Evolutionary conservation across 2,113 vertebrate species (phyloP).

Genomic region (Sarotherodon lohbergeri): DNA sequence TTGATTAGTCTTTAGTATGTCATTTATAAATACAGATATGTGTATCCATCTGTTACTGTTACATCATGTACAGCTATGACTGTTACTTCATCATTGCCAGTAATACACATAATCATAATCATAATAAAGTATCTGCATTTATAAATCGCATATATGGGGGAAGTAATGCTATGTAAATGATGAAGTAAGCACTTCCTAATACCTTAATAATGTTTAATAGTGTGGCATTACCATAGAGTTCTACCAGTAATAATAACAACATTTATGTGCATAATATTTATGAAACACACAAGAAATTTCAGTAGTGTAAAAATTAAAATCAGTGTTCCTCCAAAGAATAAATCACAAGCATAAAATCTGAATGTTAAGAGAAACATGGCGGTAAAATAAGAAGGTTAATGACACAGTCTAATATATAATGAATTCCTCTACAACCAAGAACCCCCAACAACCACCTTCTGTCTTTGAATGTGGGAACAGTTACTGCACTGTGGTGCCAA

Average conservation of each 20-base stretch:
- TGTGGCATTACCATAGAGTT: neutral
- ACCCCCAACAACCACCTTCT: neutral
- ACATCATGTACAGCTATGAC: neutral
- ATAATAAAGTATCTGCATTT: neutral
- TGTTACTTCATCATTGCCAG: neutral
- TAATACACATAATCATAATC: neutral
- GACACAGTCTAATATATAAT: neutral
- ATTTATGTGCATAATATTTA: neutral
- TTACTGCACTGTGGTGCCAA: neutral
- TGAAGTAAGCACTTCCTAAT: neutral
- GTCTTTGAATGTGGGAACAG: neutral
- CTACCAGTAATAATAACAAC: neutral
- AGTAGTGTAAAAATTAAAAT: neutral
- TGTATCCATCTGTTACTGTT: neutral
- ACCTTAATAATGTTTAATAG: neutral
- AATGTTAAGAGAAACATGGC: neutral
- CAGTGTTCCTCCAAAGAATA: neutral
- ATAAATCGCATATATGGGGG: neutral
- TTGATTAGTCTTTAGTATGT: neutral
- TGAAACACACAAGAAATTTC: neutral
- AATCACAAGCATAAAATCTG: neutral
- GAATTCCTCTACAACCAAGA: neutral
- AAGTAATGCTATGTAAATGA: neutral
- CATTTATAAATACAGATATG: neutral
- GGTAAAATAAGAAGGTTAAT: neutral